phyloP scores from a whole-genome alignment of 2,113 vertebrate species.

The Etia nguti region DNA sequence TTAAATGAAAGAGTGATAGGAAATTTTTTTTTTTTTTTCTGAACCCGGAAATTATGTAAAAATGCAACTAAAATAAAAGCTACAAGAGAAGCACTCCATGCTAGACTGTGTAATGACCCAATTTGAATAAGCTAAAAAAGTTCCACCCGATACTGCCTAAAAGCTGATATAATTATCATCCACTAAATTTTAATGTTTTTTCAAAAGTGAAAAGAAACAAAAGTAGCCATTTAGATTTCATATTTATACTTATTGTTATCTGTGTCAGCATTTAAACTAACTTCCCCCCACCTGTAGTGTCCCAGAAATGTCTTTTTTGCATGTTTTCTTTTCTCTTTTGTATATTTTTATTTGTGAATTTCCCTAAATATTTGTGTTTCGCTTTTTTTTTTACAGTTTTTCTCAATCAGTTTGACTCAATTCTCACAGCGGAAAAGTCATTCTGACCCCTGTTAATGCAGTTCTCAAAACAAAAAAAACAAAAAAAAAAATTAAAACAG shows the following conservation, averaged over 20 bases:
- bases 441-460: not conserved
- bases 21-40: too few relatives aligned
- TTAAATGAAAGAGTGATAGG: not conserved
- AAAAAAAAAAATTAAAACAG: not conserved
- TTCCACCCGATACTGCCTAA: not conserved
- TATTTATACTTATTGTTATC: not conserved
- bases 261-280: not conserved
- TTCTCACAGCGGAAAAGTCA: not conserved
- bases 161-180: not conserved
- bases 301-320: not conserved
- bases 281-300: not conserved
- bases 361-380: not conserved
- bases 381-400: not conserved
- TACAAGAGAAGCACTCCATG: not conserved
- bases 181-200: not conserved
- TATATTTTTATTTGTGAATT: not conserved
- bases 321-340: not conserved
- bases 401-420: not conserved
- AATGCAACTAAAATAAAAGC: not conserved
- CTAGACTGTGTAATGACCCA: not conserved
- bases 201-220: not conserved
- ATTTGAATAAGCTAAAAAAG: not conserved
- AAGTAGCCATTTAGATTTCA: not conserved
- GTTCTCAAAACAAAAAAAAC: not conserved
- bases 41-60: not conserved